These are phyloP conservation scores for Coracopsis vasa DNA, from an alignment of 2,113 vertebrate genomes.

Conservation along the genomic window DNA sequence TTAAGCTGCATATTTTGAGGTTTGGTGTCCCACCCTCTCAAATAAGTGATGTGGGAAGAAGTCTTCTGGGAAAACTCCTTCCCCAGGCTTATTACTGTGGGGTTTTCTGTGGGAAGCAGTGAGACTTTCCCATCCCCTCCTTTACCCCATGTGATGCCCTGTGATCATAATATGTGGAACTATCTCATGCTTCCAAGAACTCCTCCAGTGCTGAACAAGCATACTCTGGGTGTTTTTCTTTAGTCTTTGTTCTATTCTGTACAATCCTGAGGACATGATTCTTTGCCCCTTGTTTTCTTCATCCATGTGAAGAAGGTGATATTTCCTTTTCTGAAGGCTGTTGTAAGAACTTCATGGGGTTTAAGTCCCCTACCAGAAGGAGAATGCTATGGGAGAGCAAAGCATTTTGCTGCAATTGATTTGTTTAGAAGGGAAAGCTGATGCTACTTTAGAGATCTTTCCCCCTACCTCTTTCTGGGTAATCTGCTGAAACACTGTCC, in stretches of 20 bases:
- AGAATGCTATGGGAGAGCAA: not conserved
- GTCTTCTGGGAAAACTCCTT: constrained; percentile 58
- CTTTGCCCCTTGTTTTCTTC: not conserved
- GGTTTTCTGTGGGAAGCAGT: constrained; percentile 52
- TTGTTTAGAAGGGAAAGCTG: not conserved
- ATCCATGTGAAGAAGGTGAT: not conserved
- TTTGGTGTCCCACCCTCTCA: constrained; percentile 55
- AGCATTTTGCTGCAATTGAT: not conserved
- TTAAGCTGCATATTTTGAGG: constrained; percentile 61
- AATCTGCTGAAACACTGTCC: not conserved
- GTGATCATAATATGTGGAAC: constrained; percentile 33
- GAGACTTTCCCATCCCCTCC: constrained; percentile 59
- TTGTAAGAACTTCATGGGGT: not conserved
- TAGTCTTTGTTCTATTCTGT: not conserved
- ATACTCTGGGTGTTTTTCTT: not conserved
- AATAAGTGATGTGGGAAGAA: constrained; percentile 57
- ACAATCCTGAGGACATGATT: not conserved
- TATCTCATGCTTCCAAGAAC: constrained; percentile 50
- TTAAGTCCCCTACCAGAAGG: not conserved
- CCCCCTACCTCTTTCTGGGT: fast-evolving
- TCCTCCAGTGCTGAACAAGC: constrained; percentile 39
- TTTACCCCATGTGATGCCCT: constrained; percentile 26
- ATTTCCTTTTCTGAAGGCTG: not conserved
- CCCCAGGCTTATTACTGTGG: constrained; percentile 40
- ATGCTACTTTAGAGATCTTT: not conserved